Evolutionary conservation across 2,888 invertebrate species (phyloP), one percentile per base, ranked within the genome.

Genomic region (Chouioia cunea): DNA sequence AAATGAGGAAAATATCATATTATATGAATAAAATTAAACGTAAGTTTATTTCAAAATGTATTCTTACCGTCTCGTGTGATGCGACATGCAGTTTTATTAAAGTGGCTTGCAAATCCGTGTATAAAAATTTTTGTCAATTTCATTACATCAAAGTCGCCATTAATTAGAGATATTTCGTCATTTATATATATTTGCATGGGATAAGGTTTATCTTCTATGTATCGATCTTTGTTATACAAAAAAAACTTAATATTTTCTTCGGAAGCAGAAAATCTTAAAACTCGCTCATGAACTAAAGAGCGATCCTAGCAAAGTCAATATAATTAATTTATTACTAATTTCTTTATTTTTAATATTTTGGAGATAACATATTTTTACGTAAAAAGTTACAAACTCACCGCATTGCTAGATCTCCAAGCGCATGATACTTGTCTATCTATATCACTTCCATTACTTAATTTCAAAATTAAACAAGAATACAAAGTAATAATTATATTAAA

Each of bases 71-170:
- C 20, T 12, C 44, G 36, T 0, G 36, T n/a, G 27, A 67, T 14
- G 46, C 60, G 44, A 16, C 46, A 44, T 18, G 60, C 72, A 2
- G 23, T 6, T 48, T 77, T 77, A 0, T 65, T 47, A 0, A 36
- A 22, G 20, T 75, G 75, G 60, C 76, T 77, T 10, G 74, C 65
- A 79, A 80, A 82, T 43, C 82, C 82, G 44, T 82, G 82, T 27
- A 77, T 78, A 6, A 81, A 36, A 20, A 81, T 65, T 48, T 72
- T 76, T 22, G 79, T 80, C 4, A 76, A 75, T 63, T 73, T 80
- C 0, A 27, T 56, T 1, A 74, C 44, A 50, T 78, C 76, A 46
- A 80, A 79, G 16, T 70, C 43, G 27, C 77, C 78, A 2, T 36
- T 44, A 0, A 27, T 43, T 46, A 81, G 48, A 10, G 54, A 53